A percentile compares a stretch with the other conserved stretches of the same genome.
These are phyloP conservation scores for Chanos chanos DNA, from an alignment of 2,797 vertebrate species.

Conservation along the genomic window DNA sequence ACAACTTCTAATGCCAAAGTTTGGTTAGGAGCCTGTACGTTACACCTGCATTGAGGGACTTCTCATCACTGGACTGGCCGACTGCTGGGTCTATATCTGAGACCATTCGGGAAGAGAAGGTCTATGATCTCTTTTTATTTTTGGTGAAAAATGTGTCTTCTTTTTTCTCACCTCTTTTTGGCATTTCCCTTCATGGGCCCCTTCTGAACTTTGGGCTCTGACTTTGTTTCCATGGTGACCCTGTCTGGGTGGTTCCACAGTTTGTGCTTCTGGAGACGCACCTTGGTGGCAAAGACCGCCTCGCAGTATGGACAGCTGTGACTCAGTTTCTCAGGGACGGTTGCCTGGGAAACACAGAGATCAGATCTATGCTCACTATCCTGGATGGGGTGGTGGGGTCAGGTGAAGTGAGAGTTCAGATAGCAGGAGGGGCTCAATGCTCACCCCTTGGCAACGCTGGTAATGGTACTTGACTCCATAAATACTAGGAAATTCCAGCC, in stretches of 20 bases:
- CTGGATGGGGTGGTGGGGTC: conserved; percentile 31
- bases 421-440: conserved; percentile 46
- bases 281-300: conserved; percentile 91
- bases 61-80: too few relatives aligned
- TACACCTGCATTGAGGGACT: too few relatives aligned
- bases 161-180: conserved; percentile 83
- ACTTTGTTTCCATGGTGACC: conserved; percentile 63
- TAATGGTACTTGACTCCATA: conserved; percentile 98
- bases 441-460: conserved; percentile 93
- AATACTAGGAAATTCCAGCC: conserved; percentile 97
- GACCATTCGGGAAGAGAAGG: too few relatives aligned
- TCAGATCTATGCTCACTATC: too few relatives aligned
- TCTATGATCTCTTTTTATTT: neutral
- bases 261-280: conserved; percentile 93
- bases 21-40: too few relatives aligned
- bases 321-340: conserved; percentile 82
- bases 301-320: conserved; percentile 89
- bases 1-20: too few relatives aligned
- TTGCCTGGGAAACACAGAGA: conserved; percentile 60
- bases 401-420: conserved; percentile 31
- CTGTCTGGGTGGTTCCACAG: conserved; percentile 90
- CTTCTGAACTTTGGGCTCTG: conserved; percentile 76
- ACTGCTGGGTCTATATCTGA: too few relatives aligned
- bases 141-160: too few relatives aligned
- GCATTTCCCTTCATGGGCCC: conserved; percentile 70